A percentile compares a stretch with the other conserved stretches of the same genome.
Conservation (phyloP, 2,113 vertebrate species). For the Pristiophorus japonicus region DNA sequence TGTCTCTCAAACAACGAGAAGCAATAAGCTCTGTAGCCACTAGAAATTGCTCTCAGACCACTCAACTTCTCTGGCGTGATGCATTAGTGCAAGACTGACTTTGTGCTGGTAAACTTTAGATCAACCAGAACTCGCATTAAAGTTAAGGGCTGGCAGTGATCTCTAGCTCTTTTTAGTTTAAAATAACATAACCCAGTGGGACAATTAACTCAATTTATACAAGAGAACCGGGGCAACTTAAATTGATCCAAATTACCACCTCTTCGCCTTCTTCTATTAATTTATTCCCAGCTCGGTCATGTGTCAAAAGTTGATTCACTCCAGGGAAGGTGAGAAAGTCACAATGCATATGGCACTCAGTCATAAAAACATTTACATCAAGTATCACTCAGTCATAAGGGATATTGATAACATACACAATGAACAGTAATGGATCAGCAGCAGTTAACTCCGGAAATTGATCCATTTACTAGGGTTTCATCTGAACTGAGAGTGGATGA, state of each 20-base stretch:
- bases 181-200: not conserved
- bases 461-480: not conserved
- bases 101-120: not conserved
- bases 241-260: not conserved
- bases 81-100: not conserved
- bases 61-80: not conserved
- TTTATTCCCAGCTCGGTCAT: not conserved
- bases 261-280: not conserved
- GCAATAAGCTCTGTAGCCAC: no score
- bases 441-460: not conserved
- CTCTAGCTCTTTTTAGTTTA: not conserved
- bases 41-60: not conserved
- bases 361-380: not conserved
- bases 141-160: no score
- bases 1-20: not conserved
- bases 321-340: not conserved
- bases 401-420: not conserved
- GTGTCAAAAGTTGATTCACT: not conserved
- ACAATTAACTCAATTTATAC: slow-evolving; percentile 3
- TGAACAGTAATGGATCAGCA: not conserved
- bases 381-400: not conserved
- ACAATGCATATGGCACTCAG: not conserved
- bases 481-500: not conserved
- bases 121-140: not conserved
- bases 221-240: not conserved